Conservation (phyloP, 92 coral and sea anemone species). For the Actinernus sp. region DNA sequence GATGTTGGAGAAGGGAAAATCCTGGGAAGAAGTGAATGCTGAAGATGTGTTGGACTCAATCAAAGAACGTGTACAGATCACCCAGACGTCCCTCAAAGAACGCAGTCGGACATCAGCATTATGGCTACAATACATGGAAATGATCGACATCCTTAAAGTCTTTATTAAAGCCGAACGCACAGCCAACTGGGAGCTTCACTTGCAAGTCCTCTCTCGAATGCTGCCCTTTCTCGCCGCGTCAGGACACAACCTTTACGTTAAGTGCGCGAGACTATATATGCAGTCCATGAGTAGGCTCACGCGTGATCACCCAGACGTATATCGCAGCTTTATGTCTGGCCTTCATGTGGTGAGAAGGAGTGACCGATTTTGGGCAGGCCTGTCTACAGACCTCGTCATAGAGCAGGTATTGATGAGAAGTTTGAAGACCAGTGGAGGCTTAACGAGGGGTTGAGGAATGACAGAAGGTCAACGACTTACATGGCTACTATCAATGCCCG, state of each 20-base stretch:
- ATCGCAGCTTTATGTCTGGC: conserved; percentile 12
- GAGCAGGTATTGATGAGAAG: too few species aligned
- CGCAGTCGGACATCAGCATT: conserved; percentile 27
- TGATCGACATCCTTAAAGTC: conserved; percentile 9
- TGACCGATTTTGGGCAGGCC: conserved; percentile 55
- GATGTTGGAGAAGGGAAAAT: not conserved
- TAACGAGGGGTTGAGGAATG: too few species aligned
- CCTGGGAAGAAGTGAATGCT: conserved; percentile 8
- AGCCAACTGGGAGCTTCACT: conserved; percentile 38
- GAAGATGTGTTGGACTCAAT: too few species aligned
- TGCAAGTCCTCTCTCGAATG: conserved; percentile 16
- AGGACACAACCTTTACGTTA: conserved; percentile 30
- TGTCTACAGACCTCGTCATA: conserved; percentile 40
- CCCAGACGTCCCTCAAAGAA: too few species aligned
- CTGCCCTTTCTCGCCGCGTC: conserved; percentile 29
- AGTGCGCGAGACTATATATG: conserved; percentile 29
- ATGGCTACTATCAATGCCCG: too few species aligned
- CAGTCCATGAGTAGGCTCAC: conserved; percentile 36
- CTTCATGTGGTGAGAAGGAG: conserved; percentile 45
- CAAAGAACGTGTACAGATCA: too few species aligned
- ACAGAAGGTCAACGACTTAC: too few species aligned
- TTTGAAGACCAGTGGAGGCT: too few species aligned
- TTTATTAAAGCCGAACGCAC: conserved; percentile 43
- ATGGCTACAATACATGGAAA: conserved; percentile 39
- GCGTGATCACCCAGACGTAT: conserved; percentile 21